A percentile compares a stretch with the other conserved stretches of the same genome.
phyloP scores from a whole-genome alignment of 1,140 invertebrate species.

The Cherax quadricarinatus region DNA sequence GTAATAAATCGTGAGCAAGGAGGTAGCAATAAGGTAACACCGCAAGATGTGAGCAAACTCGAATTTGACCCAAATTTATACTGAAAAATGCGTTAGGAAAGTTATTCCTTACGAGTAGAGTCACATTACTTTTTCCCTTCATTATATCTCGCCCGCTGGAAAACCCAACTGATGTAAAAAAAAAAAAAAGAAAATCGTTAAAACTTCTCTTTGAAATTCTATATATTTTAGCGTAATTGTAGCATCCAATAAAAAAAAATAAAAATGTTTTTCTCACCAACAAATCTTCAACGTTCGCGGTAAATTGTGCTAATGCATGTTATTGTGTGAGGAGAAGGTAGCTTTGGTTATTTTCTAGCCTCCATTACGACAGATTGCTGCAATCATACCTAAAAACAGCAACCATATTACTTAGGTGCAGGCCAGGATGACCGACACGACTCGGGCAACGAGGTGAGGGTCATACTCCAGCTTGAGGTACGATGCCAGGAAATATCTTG shows the following conservation, averaged over 20 bases:
- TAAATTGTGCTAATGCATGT: neutral
- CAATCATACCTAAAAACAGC: neutral
- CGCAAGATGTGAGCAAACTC: neutral
- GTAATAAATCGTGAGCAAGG: neutral
- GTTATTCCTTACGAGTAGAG: neutral
- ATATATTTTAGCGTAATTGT: no score
- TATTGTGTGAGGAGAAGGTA: neutral
- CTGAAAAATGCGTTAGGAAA: neutral
- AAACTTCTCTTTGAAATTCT: no score
- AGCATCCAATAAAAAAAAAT: no score
- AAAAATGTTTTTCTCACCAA: no score
- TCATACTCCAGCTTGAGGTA: neutral
- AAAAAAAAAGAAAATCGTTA: no score
- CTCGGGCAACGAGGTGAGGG: neutral
- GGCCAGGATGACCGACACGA: neutral
- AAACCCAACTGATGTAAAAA: no score
- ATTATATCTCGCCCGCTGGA: neutral
- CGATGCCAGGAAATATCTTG: neutral
- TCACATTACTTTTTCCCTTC: neutral
- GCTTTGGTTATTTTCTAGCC: neutral
- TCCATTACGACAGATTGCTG: slow-evolving; percentile 6
- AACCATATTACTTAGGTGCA: neutral
- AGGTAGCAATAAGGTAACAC: neutral
- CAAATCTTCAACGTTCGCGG: no score
- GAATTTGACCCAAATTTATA: neutral